phyloP scores from a whole-genome alignment of 2,113 vertebrate species.

The Saccopteryx leptura region DNA sequence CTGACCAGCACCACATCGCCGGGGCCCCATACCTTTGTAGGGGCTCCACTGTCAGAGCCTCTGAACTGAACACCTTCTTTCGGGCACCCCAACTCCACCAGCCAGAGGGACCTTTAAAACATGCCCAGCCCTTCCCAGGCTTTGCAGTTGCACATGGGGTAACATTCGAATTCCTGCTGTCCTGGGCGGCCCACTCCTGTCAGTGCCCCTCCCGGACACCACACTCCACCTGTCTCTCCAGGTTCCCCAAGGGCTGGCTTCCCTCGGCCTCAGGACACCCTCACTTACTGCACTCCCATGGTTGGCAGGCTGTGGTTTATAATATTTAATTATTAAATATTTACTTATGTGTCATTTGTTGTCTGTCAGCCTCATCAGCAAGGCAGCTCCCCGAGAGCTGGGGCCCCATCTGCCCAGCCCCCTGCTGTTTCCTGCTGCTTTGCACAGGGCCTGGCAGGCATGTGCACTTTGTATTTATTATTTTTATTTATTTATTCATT shows the following conservation, averaged over 20 bases:
- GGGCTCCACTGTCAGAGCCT: background rate
- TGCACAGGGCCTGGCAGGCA: background rate
- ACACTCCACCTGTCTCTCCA: background rate
- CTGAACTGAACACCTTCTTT: background rate
- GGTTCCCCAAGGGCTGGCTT: background rate
- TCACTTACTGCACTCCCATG: accelerated
- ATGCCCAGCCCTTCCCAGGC: background rate
- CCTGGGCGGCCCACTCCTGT: background rate
- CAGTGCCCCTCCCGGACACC: no score
- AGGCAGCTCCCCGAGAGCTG: background rate
- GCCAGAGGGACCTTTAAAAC: background rate
- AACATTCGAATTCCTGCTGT: background rate
- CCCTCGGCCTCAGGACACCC: background rate
- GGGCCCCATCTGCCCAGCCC: background rate
- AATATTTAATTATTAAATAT: background rate
- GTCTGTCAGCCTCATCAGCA: background rate
- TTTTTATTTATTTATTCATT: no score
- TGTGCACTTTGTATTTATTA: background rate
- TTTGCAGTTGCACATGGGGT: background rate
- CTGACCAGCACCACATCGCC: no score
- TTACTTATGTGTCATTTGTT: background rate
- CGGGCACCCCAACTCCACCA: background rate
- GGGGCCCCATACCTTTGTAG: background rate
- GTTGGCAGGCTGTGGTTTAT: accelerated
- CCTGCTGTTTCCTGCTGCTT: background rate